These are phyloP conservation scores for Oxyura jamaicensis DNA, from an alignment of 2,113 vertebrate species.

Conservation along the genomic window DNA sequence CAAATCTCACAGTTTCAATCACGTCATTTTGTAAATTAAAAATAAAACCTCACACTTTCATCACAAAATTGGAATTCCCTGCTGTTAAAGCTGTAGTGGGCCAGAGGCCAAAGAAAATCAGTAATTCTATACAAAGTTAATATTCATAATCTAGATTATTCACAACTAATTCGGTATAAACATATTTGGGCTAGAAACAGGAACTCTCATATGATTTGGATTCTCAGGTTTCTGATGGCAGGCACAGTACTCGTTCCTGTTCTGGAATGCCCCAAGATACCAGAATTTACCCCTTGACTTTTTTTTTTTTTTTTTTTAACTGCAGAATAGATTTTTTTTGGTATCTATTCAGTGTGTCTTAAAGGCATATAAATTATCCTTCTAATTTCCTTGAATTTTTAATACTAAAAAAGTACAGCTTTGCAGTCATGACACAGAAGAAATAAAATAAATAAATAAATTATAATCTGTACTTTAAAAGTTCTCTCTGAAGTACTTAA, in stretches of 20 bases:
- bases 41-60: neutral
- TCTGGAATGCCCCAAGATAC: neutral
- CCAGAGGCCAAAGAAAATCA: neutral
- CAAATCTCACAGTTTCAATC: neutral
- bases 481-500: neutral
- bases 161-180: neutral
- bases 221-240: neutral
- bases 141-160: neutral
- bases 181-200: neutral
- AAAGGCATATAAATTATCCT: neutral
- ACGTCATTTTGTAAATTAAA: neutral
- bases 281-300: neutral
- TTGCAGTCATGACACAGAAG: neutral
- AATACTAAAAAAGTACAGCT: neutral
- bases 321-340: neutral
- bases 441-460: neutral
- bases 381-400: neutral
- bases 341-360: neutral
- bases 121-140: neutral
- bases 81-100: neutral
- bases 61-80: neutral
- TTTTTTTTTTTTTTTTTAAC: neutral
- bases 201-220: neutral
- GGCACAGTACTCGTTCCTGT: neutral
- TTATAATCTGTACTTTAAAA: neutral